Evolutionary conservation across 1,140 invertebrate genomes (phyloP).

Genomic region (Drosophila sturtevanti): DNA sequence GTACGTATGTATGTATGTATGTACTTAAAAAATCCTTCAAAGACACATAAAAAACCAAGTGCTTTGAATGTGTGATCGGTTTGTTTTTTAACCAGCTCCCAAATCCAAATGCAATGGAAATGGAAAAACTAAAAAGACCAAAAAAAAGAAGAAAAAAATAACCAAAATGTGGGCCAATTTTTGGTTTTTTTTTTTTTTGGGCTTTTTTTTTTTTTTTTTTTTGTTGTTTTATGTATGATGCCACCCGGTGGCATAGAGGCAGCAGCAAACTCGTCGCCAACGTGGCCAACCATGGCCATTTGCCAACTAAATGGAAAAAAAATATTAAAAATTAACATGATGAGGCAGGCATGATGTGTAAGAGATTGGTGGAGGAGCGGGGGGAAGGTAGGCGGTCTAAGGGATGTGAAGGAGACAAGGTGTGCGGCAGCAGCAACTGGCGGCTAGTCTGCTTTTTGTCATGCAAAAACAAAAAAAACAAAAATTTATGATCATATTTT

Average conservation of each 20-base stretch:
- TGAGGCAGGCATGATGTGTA: conserved; percentile 3
- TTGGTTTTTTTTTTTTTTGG: not conserved
- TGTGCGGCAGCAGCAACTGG: conserved; percentile 48
- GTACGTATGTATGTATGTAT: no score
- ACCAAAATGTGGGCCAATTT: conserved; percentile 13
- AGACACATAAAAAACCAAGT: conserved; percentile 3
- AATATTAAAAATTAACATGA: conserved; percentile 55
- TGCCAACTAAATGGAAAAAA: not conserved
- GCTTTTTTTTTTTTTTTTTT: not conserved
- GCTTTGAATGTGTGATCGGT: not conserved
- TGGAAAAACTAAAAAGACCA: not conserved
- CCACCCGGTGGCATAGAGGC: not conserved
- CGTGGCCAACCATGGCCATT: conserved; percentile 3
- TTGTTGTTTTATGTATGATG: conserved; percentile 1
- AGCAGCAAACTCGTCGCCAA: not conserved
- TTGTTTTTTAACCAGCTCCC: not conserved
- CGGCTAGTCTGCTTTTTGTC: conserved; percentile 35
- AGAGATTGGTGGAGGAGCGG: no score
- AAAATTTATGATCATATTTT: no score
- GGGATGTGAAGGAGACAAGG: conserved; percentile 26
- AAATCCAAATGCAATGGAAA: not conserved
- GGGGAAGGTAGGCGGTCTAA: not conserved
- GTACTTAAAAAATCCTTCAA: not conserved
- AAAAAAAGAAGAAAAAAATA: conserved; percentile 26
- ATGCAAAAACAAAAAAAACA: conserved; percentile 39